Evolutionary conservation across 2,113 vertebrate species (phyloP).

Genomic region (Nothocercus nigrocapillus): DNA sequence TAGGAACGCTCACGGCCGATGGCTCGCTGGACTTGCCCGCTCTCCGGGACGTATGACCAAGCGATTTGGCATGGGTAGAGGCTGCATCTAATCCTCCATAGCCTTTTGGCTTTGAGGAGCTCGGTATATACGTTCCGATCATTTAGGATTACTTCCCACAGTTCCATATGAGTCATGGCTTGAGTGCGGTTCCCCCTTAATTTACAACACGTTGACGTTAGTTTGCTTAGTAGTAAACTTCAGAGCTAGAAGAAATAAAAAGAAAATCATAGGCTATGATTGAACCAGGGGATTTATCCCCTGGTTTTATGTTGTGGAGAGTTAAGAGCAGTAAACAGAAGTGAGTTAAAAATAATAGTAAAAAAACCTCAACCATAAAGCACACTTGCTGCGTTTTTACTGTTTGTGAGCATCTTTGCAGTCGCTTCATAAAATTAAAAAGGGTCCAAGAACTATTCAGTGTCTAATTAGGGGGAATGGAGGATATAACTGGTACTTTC

Average conservation of each 20-base stretch:
- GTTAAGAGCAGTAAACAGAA: constrained; percentile 25
- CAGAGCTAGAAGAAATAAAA: neutral
- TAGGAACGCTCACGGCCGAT: neutral
- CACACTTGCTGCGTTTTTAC: neutral
- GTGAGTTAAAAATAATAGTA: neutral
- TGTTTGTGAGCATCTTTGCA: neutral
- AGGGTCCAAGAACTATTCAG: neutral
- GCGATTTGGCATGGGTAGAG: neutral
- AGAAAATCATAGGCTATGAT: neutral
- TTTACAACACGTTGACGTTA: constrained; percentile 18
- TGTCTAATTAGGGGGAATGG: neutral
- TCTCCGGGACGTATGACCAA: neutral
- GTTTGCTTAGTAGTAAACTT: neutral
- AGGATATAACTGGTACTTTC: neutral
- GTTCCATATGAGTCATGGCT: neutral
- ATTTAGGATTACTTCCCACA: constrained; percentile 2
- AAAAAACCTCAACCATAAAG: neutral
- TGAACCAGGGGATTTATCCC: constrained; percentile 18
- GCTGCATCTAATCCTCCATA: neutral
- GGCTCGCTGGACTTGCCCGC: neutral
- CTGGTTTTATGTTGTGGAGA: constrained; percentile 4
- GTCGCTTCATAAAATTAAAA: neutral
- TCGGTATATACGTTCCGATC: neutral
- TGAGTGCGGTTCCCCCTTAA: constrained; percentile 35
- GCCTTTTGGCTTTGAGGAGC: neutral